These are phyloP conservation scores for Ramazzottius varieornatus DNA, from an alignment of 2,888 invertebrate species.

Conservation along the genomic window DNA sequence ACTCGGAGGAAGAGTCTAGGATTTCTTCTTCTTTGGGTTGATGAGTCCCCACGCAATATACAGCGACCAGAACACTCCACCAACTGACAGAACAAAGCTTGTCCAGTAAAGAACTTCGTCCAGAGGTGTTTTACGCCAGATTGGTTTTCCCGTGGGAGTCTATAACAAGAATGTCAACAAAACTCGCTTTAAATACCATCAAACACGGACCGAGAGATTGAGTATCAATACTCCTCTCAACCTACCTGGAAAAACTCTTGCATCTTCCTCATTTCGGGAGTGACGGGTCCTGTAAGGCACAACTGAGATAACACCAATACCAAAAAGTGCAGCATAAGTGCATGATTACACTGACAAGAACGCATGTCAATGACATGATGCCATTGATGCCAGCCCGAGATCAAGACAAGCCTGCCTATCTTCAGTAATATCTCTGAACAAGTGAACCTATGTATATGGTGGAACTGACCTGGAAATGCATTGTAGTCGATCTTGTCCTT, in stretches of 20 bases:
- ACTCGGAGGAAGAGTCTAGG: no score
- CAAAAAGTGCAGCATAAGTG: background rate
- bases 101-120: background rate
- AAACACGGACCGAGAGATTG: no score
- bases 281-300: background rate
- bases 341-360: background rate
- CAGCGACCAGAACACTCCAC: background rate
- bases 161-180: background rate
- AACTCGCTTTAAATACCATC: no score
- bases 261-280: background rate
- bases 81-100: background rate
- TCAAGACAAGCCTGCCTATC: no score
- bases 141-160: background rate
- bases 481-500: background rate
- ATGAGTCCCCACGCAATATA: background rate
- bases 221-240: no score
- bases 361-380: background rate
- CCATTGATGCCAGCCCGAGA: background rate
- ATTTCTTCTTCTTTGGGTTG: conserved; percentile 3
- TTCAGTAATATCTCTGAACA: no score
- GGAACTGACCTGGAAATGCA: no score
- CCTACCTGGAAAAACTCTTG: background rate
- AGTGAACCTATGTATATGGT: background rate
- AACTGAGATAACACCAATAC: no score
- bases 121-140: background rate